Percentiles rank a stretch among this genome's conserved stretches.
Conservation (phyloP, 2,888 invertebrate genomes). For the Perithous albicinctus region DNA sequence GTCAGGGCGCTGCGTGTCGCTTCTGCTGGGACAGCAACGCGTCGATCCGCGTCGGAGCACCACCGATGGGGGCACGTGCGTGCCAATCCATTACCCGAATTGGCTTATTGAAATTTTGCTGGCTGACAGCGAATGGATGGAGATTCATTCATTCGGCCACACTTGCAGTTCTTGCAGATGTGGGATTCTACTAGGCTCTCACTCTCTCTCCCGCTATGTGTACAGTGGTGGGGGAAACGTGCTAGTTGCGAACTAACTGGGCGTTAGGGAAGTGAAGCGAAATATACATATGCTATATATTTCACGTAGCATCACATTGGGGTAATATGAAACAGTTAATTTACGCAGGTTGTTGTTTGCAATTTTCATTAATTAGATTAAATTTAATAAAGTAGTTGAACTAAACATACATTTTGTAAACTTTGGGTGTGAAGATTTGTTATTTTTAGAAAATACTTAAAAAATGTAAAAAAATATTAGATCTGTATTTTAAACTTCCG, state of each 20-base stretch:
- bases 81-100: conserved; percentile 84
- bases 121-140: conserved; percentile 82
- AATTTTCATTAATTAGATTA: too few relatives aligned
- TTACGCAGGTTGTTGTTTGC: conserved; percentile 1
- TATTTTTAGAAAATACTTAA: too few relatives aligned
- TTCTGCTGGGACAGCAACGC: conserved; percentile 46
- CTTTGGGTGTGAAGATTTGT: too few relatives aligned
- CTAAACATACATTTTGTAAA: too few relatives aligned
- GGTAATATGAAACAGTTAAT: not conserved
- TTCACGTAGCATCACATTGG: conserved; percentile 29
- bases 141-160: conserved; percentile 81
- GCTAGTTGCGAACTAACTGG: not conserved
- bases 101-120: conserved; percentile 84
- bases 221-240: not conserved
- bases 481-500: too few relatives aligned
- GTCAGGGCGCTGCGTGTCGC: conserved; percentile 34
- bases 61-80: conserved; percentile 69
- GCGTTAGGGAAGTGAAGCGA: conserved; percentile 14
- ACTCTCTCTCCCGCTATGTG: conserved; percentile 7
- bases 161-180: conserved; percentile 77
- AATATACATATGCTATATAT: conserved; percentile 64
- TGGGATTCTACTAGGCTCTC: conserved; percentile 57
- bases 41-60: conserved; percentile 57
- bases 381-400: too few relatives aligned
- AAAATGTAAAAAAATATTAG: too few relatives aligned